These are phyloP conservation scores for Malacoraja senta DNA, from an alignment of 2,797 vertebrate genomes.

Conservation along the genomic window DNA sequence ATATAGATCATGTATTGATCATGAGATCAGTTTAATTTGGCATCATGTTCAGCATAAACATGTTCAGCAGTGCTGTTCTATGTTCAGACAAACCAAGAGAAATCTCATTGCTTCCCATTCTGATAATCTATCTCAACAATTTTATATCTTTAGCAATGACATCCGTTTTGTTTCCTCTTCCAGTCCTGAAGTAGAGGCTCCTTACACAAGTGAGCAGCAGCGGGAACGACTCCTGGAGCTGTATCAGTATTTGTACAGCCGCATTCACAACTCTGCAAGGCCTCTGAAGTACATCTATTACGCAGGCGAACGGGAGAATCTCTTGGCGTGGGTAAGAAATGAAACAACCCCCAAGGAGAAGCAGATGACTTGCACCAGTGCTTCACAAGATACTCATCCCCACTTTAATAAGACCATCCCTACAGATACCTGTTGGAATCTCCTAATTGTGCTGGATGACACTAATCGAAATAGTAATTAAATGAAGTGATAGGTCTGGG, in stretches of 20 bases:
- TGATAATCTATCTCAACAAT: not conserved
- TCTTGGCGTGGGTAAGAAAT: slow-evolving; percentile 80
- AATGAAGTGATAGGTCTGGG: not conserved
- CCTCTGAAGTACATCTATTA: slow-evolving; percentile 85
- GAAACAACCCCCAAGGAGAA: not conserved
- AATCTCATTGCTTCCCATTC: not conserved
- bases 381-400: not conserved
- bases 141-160: not conserved
- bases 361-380: not conserved
- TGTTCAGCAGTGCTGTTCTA: no score
- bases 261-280: slow-evolving; percentile 79
- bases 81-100: not conserved
- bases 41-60: no score
- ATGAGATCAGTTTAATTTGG: no score
- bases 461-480: not conserved
- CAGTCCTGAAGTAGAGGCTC: slow-evolving; percentile 78
- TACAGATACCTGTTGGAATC: not conserved
- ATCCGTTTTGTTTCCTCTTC: slow-evolving; percentile 41
- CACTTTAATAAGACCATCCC: not conserved
- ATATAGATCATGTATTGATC: no score
- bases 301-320: slow-evolving; percentile 78
- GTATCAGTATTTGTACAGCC: slow-evolving; percentile 90
- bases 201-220: slow-evolving; percentile 74
- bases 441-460: no score
- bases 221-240: slow-evolving; percentile 80